Evolutionary conservation across 2,113 vertebrate genomes (phyloP).

Genomic region (Calyptommatus sinebrachiatus): DNA sequence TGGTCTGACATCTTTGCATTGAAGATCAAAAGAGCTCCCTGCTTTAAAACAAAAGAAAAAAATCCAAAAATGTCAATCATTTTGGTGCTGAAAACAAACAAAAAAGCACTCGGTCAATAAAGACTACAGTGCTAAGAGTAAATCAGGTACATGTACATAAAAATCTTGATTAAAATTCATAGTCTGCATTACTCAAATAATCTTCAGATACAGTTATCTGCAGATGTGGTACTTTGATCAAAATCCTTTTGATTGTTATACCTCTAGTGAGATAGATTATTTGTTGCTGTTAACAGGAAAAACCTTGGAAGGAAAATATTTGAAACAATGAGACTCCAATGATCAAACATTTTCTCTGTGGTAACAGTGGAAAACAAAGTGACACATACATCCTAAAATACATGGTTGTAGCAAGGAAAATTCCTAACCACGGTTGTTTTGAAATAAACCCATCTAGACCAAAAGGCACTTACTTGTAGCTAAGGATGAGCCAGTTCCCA

Average conservation of each 20-base stretch:
- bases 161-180: slow-evolving; percentile 64
- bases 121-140: slow-evolving; percentile 66
- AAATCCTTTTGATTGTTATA: slow-evolving; percentile 65
- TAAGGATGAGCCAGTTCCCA: slow-evolving; percentile 70
- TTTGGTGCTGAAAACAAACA: slow-evolving; percentile 68
- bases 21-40: slow-evolving; percentile 78
- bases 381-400: slow-evolving; percentile 18
- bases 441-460: slow-evolving; percentile 77
- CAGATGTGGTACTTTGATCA: slow-evolving; percentile 64
- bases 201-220: slow-evolving; percentile 56
- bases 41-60: slow-evolving; percentile 66
- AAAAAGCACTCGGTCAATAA: slow-evolving; percentile 71
- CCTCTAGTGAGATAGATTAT: slow-evolving; percentile 66
- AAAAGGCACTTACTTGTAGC: slow-evolving; percentile 81
- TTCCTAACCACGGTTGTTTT: slow-evolving; percentile 68
- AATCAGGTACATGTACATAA: slow-evolving; percentile 68
- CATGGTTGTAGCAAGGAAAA: slow-evolving; percentile 67
- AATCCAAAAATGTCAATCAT: slow-evolving; percentile 60
- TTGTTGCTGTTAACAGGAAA: slow-evolving; percentile 61
- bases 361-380: slow-evolving; percentile 32
- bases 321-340: slow-evolving; percentile 71
- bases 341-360: slow-evolving; percentile 74
- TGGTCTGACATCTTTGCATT: slow-evolving; percentile 79
- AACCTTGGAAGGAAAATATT: slow-evolving; percentile 74
- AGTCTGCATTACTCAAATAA: slow-evolving; percentile 64